Base-by-base conservation (phyloP, 2,797 vertebrate species). In the Myotis daubentonii region DNA sequence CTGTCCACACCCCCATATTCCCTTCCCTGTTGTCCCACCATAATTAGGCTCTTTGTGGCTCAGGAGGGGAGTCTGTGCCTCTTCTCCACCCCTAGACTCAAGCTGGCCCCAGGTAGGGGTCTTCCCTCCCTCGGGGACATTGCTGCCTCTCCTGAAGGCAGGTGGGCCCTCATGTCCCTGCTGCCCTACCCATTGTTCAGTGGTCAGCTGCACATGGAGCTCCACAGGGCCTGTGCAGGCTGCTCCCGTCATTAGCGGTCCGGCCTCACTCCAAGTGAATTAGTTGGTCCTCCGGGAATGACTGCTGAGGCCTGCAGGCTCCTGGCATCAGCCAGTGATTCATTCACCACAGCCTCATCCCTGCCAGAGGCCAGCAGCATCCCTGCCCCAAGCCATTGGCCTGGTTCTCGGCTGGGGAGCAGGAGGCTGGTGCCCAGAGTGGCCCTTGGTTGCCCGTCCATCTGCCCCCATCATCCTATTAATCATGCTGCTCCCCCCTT, bases 251-350 rank as follows among this genome's bases (percentile, higher is more conserved):
- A 89, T 97, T 95, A 97, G 97, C 84, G 70, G 97, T 97, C 89
- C 93, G 20, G 97, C 97, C 97, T 97, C 96, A 72, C 98, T 98
- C 97, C 97, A 97, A 98, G 95, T 98, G 98, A 98, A 98, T 98
- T 98, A 98, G 97, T 95, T 94, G 93, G 97, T 93, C 96, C 97
- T 97, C 95, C 62, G 97, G 97, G 98, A 97, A 96, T 76, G 80
- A 96, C 96, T 85, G 79, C 95, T 72, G 97, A 97, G 97, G 98
- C 95, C 98, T 96, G 91, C 96, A 92, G 89, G 57, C 97, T 97
- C 97, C 97, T 96, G 97, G 97, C 96, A 95, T 95, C 72, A 93
- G 97, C 96, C 96, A 90, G 86, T 97, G 97, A 98, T 98, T 97
- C 98, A 98, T 95, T 97, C 85, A 95, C 97, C 96, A 95, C 95